These are phyloP conservation scores for Melitaea athalia DNA, from an alignment of 2,888 invertebrate species.

Conservation along the genomic window DNA sequence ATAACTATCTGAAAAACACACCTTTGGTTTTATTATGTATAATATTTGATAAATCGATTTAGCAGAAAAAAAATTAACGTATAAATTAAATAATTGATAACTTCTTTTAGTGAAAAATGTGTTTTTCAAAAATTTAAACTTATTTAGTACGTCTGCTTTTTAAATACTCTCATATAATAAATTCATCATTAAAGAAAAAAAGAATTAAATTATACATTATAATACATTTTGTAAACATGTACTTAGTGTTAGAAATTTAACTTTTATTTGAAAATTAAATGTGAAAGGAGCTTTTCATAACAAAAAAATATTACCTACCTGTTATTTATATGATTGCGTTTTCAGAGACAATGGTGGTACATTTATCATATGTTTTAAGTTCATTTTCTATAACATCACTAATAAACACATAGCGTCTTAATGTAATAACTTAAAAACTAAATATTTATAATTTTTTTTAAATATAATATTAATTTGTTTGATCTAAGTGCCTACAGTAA, in stretches of 20 bases:
- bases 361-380: background rate
- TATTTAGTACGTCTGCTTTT: background rate
- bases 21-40: constrained; percentile 14
- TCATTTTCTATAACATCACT: background rate
- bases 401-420: background rate
- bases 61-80: background rate
- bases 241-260: constrained; percentile 27
- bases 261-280: background rate
- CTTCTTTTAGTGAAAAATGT: constrained; percentile 11
- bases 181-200: background rate
- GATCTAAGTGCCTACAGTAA: constrained; percentile 65
- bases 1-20: constrained; percentile 23
- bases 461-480: constrained; percentile 60
- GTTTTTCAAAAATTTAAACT: constrained; percentile 24
- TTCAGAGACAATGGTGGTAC: background rate
- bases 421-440: constrained; percentile 47
- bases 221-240: constrained; percentile 9
- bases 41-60: background rate
- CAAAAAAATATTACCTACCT: background rate
- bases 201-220: constrained; percentile 8
- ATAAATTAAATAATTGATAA: background rate
- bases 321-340: background rate
- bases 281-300: background rate
- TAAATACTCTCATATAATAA: background rate
- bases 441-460: constrained; percentile 57